phyloP scores from a whole-genome alignment of 2,113 vertebrate genomes.

The Oplegnathus fasciatus region DNA sequence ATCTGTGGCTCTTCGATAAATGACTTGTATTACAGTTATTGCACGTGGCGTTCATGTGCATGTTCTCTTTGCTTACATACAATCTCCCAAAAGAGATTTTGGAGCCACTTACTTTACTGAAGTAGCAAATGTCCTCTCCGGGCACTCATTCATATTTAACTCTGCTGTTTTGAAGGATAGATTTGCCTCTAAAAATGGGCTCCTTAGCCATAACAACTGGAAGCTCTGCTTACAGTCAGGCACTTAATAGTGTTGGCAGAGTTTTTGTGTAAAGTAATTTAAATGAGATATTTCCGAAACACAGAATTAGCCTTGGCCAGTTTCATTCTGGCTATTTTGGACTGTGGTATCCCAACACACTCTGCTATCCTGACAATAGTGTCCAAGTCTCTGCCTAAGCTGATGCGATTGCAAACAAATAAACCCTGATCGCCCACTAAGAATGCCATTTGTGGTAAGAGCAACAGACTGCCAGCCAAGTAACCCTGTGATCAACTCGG shows the following conservation, averaged over 20 bases:
- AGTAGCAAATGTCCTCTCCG: constrained; percentile 14
- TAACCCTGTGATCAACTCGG: background rate
- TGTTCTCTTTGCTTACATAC: background rate
- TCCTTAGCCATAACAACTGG: constrained; percentile 27
- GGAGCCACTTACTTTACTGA: background rate
- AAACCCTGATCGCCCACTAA: constrained; percentile 32
- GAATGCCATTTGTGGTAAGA: constrained; percentile 24
- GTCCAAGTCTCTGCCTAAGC: constrained; percentile 39
- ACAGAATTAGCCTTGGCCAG: background rate
- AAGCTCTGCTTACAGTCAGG: constrained; percentile 4
- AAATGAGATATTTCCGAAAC: constrained; percentile 26
- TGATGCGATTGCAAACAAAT: constrained; percentile 46
- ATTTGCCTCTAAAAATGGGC: constrained; percentile 39
- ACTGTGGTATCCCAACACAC: background rate
- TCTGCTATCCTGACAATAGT: constrained; percentile 11
- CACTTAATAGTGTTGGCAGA: constrained; percentile 35
- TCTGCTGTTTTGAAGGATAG: constrained; percentile 23
- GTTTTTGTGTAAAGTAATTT: constrained; percentile 22
- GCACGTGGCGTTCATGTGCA: background rate
- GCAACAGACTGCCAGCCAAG: background rate
- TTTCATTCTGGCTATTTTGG: constrained; percentile 30
- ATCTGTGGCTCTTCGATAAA: background rate
- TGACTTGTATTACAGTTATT: background rate
- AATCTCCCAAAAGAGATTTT: background rate
- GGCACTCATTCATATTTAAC: constrained; percentile 46